Conservation (phyloP, 2,888 invertebrate species). For the Orthosia gracilis region DNA sequence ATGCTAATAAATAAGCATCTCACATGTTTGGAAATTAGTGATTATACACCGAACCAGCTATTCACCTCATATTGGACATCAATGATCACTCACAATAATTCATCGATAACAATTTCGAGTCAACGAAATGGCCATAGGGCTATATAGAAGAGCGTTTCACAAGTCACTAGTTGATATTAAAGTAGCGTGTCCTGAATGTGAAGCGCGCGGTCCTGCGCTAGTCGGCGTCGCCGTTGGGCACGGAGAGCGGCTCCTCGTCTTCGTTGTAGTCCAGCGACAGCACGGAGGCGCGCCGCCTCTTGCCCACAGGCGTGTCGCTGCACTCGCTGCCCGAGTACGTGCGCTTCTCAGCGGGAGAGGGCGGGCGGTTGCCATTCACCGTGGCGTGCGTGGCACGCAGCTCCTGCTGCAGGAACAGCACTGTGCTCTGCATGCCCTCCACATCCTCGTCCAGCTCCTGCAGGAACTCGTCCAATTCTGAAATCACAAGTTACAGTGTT, state of each 20-base stretch:
- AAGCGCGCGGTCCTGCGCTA: slow-evolving; percentile 82
- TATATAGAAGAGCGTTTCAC: slow-evolving; percentile 76
- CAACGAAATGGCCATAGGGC: slow-evolving; percentile 73
- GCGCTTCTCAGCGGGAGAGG: slow-evolving; percentile 84
- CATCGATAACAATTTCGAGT: slow-evolving; percentile 75
- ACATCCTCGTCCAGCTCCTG: slow-evolving; percentile 99
- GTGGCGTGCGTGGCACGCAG: slow-evolving; percentile 93
- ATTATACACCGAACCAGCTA: slow-evolving; percentile 76
- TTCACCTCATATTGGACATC: slow-evolving; percentile 71
- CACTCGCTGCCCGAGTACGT: slow-evolving; percentile 86
- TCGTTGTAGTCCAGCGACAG: slow-evolving; percentile 94
- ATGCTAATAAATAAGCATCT: slow-evolving; percentile 81
- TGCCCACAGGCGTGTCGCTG: slow-evolving; percentile 90
- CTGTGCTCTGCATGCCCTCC: slow-evolving; percentile 99
- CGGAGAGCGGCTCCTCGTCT: slow-evolving; percentile 93
- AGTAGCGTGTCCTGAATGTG: slow-evolving; percentile 76
- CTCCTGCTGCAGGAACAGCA: slow-evolving; percentile 98
- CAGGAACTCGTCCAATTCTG: slow-evolving; percentile 98
- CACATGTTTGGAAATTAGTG: slow-evolving; percentile 76
- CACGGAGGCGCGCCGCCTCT: slow-evolving; percentile 93
- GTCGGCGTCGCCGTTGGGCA: slow-evolving; percentile 93
- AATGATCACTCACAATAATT: slow-evolving; percentile 81
- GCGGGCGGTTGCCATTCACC: slow-evolving; percentile 82
- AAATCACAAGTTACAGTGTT: slow-evolving; percentile 61
- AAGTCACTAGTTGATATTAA: slow-evolving; percentile 80